Conservation (phyloP, 1,140 invertebrate genomes). For the Chironomus striatipennis region DNA sequence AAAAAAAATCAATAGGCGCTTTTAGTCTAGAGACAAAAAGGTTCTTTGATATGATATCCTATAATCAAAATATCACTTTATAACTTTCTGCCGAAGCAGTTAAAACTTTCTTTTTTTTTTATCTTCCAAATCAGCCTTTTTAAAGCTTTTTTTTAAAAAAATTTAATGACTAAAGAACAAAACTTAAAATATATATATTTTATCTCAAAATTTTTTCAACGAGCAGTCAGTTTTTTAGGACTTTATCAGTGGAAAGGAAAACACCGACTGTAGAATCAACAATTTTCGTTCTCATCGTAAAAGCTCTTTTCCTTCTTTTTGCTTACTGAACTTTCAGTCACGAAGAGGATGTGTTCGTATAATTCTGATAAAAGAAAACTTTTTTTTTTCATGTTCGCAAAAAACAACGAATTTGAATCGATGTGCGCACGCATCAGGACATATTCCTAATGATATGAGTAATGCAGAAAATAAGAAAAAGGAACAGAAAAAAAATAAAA, state of each 20-base stretch:
- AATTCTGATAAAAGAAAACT: neutral
- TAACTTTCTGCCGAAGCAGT: neutral
- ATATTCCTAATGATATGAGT: neutral
- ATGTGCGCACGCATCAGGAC: neutral
- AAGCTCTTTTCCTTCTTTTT: neutral
- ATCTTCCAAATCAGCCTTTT: neutral
- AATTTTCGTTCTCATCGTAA: neutral
- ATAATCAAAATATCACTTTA: neutral
- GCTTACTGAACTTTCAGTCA: neutral
- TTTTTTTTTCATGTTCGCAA: neutral
- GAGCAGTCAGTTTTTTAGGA: neutral
- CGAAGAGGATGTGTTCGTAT: neutral
- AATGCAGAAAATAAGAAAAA: neutral
- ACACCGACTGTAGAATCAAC: slow-evolving; percentile 1
- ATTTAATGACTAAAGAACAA: neutral
- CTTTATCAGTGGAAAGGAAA: neutral
- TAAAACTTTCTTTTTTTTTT: neutral
- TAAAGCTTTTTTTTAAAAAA: neutral
- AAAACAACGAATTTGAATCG: neutral
- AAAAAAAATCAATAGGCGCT: slow-evolving; percentile 2
- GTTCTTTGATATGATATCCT: neutral
- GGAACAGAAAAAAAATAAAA: too few relatives aligned
- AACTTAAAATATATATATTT: neutral
- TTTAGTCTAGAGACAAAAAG: neutral
- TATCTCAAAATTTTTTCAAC: neutral